Conservation (phyloP, 1,140 invertebrate species). For the Gonioctena quinquepunctata region DNA sequence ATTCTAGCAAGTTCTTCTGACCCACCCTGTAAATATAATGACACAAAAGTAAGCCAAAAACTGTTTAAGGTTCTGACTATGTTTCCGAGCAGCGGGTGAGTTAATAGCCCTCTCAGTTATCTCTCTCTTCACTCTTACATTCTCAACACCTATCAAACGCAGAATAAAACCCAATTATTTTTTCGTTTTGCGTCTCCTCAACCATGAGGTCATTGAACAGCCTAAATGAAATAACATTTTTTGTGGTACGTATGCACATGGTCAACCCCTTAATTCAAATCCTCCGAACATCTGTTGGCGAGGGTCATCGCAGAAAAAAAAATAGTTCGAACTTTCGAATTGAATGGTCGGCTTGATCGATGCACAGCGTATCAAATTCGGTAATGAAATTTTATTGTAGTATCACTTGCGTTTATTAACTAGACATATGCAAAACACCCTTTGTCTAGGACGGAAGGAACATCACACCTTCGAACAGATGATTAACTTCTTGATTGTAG, state of each 20-base stretch:
- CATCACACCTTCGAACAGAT: background rate
- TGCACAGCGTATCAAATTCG: slow-evolving; percentile 1
- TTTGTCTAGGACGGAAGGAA: background rate
- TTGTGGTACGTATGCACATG: slow-evolving; percentile 16
- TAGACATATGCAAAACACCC: slow-evolving; percentile 2
- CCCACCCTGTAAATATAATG: no score
- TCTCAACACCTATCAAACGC: no score
- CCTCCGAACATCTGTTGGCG: slow-evolving; percentile 6
- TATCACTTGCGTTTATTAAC: slow-evolving; percentile 8
- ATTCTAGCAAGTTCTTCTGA: no score
- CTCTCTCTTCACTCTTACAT: no score
- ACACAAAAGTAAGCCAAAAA: no score
- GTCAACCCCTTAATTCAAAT: slow-evolving; percentile 19
- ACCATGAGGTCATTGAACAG: slow-evolving; percentile 4
- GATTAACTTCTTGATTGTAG: background rate
- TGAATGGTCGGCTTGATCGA: slow-evolving; percentile 4
- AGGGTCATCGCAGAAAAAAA: slow-evolving; percentile 3
- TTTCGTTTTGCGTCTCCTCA: background rate
- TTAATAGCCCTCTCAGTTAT: no score
- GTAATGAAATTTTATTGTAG: slow-evolving; percentile 18
- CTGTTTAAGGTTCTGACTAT: no score
- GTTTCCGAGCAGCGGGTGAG: no score
- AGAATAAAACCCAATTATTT: background rate
- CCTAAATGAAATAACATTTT: slow-evolving; percentile 1
- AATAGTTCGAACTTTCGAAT: background rate